Evolutionary conservation across 2,797 vertebrate genomes (phyloP).

Genomic region (Poecilia gillii): DNA sequence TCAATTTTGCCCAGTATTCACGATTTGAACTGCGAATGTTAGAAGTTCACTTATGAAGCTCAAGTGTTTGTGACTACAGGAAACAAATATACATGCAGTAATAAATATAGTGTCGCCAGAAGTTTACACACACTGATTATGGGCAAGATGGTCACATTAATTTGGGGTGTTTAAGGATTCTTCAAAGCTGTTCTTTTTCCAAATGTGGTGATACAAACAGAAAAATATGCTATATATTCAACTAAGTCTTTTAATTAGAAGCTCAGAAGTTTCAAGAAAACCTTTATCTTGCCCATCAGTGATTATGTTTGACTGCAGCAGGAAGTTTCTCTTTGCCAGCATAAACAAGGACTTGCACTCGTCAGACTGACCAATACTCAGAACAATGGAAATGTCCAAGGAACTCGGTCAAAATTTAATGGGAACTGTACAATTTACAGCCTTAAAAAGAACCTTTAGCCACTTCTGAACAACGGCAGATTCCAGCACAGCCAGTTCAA

Average conservation of each 20-base stretch:
- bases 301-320: background rate
- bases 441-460: background rate
- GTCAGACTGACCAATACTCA: background rate
- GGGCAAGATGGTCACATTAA: background rate
- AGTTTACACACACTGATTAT: background rate
- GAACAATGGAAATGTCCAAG: background rate
- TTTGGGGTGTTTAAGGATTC: background rate
- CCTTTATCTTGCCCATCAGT: background rate
- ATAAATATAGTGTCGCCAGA: background rate
- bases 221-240: background rate
- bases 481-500: background rate
- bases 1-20: conserved; percentile 28
- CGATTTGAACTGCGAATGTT: conserved; percentile 30
- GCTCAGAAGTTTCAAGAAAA: background rate
- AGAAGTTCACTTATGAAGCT: background rate
- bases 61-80: background rate
- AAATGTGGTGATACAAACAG: background rate
- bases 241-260: background rate
- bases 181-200: background rate
- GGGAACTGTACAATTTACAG: background rate
- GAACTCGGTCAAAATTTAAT: background rate
- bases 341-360: background rate
- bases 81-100: conserved; percentile 13
- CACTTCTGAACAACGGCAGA: background rate
- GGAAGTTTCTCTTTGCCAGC: background rate